Evolutionary conservation across 2,888 invertebrate species (phyloP).

Genomic region (Scaptodrosophila latifasciaeformis): DNA sequence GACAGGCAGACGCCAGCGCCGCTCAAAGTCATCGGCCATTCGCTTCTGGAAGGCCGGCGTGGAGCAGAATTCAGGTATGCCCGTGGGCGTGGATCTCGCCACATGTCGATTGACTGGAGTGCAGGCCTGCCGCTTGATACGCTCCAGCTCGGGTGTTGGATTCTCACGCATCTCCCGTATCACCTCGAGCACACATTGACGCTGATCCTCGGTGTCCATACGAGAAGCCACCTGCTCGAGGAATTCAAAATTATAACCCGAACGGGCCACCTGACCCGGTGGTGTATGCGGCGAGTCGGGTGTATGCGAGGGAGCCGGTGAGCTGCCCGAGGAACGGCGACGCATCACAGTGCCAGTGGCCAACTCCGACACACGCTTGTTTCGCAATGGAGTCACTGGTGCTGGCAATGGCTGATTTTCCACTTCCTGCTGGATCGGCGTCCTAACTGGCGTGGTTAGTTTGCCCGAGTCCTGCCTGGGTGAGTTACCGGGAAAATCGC

Average conservation of each 20-base stretch:
- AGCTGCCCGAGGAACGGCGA: conserved; percentile 29
- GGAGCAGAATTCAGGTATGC: conserved; percentile 72
- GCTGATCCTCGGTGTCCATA: conserved; percentile 66
- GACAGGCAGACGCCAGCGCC: conserved; percentile 71
- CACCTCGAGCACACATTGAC: conserved; percentile 68
- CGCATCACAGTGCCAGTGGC: conserved; percentile 37
- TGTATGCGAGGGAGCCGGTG: conserved; percentile 15
- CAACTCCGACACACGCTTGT: conserved; percentile 70
- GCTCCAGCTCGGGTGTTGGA: conserved; percentile 71
- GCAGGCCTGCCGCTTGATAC: conserved; percentile 70
- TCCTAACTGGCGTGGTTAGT: not conserved
- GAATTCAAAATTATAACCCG: conserved; percentile 47
- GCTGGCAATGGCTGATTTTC: not conserved
- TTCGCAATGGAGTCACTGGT: conserved; percentile 66
- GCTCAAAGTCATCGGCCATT: conserved; percentile 72
- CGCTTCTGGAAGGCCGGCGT: conserved; percentile 73
- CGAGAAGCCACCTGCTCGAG: conserved; percentile 65
- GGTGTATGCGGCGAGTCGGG: conserved; percentile 72
- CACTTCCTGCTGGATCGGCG: conserved; percentile 4
- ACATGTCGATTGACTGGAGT: conserved; percentile 69
- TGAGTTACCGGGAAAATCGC: conserved; percentile 64
- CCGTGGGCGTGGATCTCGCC: conserved; percentile 55
- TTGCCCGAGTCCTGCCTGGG: too few relatives aligned
- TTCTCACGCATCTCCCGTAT: conserved; percentile 71
- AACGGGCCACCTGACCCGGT: conserved; percentile 32